Evolutionary conservation across 2,888 invertebrate species (phyloP).

Genomic region (Bursaphelenchus okinawaensis): DNA sequence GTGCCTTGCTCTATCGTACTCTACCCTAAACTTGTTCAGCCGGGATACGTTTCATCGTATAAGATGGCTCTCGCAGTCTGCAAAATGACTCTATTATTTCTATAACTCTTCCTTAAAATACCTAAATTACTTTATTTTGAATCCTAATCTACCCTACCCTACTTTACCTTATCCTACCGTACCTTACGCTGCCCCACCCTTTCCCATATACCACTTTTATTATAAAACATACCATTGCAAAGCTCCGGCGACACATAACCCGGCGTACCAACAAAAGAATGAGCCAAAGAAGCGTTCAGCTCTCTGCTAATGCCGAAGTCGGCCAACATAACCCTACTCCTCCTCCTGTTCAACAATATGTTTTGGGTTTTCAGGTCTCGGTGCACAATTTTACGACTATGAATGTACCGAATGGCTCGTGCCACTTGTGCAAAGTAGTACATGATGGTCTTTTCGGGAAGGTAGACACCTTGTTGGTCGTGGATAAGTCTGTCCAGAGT

Average conservation of each 20-base stretch:
- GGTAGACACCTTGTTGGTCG: conserved; percentile 52
- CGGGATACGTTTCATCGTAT: too few species aligned
- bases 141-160: too few species aligned
- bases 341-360: conserved; percentile 71
- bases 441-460: conserved; percentile 65
- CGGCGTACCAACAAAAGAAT: conserved; percentile 70
- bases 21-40: too few species aligned
- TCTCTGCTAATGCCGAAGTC: conserved; percentile 78
- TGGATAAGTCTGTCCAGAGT: conserved; percentile 71
- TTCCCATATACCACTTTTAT: background rate
- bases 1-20: too few species aligned
- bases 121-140: background rate
- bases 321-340: conserved; percentile 54
- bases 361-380: conserved; percentile 77
- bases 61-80: too few species aligned
- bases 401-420: conserved; percentile 74
- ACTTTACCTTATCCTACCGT: too few species aligned
- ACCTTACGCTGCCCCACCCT: background rate
- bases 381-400: conserved; percentile 73
- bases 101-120: too few species aligned
- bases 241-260: conserved; percentile 80
- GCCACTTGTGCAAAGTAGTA: conserved; percentile 71
- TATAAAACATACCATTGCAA: conserved; percentile 61
- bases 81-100: too few species aligned
- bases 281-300: conserved; percentile 62